phyloP scores from a whole-genome alignment of 1,140 invertebrate species.

The Diachasmimorpha longicaudata region DNA sequence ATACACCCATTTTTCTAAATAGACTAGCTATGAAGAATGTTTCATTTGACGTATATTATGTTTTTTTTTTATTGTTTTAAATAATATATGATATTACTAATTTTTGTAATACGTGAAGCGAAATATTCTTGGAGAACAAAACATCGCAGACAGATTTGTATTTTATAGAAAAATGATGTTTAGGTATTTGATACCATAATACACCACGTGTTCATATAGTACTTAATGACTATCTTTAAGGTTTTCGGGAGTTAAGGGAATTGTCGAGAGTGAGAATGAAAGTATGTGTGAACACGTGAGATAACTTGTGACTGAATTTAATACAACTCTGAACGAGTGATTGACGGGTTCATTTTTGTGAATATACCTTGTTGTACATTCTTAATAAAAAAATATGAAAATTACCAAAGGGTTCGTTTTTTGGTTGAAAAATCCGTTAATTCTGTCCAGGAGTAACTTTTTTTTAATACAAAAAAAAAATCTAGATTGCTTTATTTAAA shows the following conservation, averaged over 20 bases:
- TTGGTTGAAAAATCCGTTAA: too few species aligned
- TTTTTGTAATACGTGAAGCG: too few species aligned
- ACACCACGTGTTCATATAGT: constrained; percentile 30
- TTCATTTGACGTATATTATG: too few species aligned
- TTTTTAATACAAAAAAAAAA: too few species aligned
- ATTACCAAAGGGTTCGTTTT: background rate
- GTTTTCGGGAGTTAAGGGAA: constrained; percentile 2
- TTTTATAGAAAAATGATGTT: constrained; percentile 1
- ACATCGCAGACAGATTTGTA: background rate
- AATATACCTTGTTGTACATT: constrained; percentile 26
- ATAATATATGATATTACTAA: background rate
- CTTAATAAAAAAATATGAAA: constrained; percentile 24
- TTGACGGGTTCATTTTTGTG: constrained; percentile 8
- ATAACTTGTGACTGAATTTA: background rate
- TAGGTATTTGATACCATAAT: background rate
- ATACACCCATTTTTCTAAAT: too few species aligned
- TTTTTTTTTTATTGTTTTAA: too few species aligned
- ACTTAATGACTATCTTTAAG: constrained; percentile 19
- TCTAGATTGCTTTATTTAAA: too few species aligned
- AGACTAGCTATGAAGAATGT: too few species aligned
- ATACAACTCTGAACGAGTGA: background rate
- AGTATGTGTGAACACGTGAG: constrained; percentile 14
- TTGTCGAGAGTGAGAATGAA: background rate
- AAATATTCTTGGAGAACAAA: background rate
- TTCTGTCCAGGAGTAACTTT: too few species aligned